Evolutionary conservation across 2,797 vertebrate species (phyloP).

Genomic region (Neopelma chrysocephalum): DNA sequence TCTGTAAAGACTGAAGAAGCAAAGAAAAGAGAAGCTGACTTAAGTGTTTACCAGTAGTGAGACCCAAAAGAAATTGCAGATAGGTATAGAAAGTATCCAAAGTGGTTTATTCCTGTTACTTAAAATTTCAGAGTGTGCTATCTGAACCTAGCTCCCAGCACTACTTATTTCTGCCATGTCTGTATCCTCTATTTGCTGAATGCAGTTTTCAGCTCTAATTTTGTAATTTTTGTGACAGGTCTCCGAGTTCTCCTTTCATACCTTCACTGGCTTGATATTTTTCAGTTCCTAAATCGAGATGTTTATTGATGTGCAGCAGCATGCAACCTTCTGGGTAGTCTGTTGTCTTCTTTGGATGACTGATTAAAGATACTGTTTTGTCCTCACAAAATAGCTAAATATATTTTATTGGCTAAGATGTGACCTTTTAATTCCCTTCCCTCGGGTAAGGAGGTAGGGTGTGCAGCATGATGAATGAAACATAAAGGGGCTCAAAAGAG

Average conservation of each 20-base stretch:
- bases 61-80: neutral
- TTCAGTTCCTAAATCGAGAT: slow-evolving; percentile 46
- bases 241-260: slow-evolving; percentile 32
- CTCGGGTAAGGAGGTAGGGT: slow-evolving; percentile 2
- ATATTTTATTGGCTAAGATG: slow-evolving; percentile 46
- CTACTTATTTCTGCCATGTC: slow-evolving; percentile 34
- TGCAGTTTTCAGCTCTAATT: slow-evolving; percentile 49
- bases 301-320: slow-evolving; percentile 35
- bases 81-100: neutral
- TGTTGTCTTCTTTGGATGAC: slow-evolving; percentile 28
- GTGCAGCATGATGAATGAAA: slow-evolving; percentile 21
- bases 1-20: neutral
- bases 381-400: slow-evolving; percentile 22
- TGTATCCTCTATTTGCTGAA: slow-evolving; percentile 16
- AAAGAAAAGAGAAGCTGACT: neutral
- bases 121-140: neutral
- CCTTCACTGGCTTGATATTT: slow-evolving; percentile 45
- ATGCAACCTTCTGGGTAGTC: neutral
- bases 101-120: neutral
- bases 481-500: slow-evolving; percentile 1
- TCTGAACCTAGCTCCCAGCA: slow-evolving; percentile 20
- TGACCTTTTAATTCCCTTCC: slow-evolving; percentile 62
- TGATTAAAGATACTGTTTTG: slow-evolving; percentile 42
- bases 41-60: neutral
- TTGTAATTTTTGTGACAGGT: slow-evolving; percentile 50